These are phyloP conservation scores for Rhabdophis nuchalis DNA, from an alignment of 2,797 vertebrate species.

Conservation along the genomic window DNA sequence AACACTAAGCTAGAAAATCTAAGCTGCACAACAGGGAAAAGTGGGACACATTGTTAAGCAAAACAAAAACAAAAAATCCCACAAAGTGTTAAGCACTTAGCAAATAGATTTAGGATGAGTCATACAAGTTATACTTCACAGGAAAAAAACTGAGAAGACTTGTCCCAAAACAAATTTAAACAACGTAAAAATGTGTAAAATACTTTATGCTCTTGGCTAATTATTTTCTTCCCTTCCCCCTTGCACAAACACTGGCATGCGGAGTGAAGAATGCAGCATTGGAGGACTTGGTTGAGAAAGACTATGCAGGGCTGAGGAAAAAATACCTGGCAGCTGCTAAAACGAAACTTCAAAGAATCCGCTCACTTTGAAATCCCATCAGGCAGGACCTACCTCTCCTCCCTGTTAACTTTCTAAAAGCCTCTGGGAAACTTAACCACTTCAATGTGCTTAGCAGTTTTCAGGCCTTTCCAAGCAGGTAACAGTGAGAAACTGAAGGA, in stretches of 20 bases:
- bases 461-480: slow-evolving; percentile 51
- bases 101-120: slow-evolving; percentile 17
- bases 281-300: slow-evolving; percentile 47
- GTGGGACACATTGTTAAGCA: background rate
- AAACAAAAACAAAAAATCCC: background rate
- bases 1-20: background rate
- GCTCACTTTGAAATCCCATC: slow-evolving; percentile 85
- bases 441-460: slow-evolving; percentile 87
- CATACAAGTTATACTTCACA: slow-evolving; percentile 26
- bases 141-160: background rate
- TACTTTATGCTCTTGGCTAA: slow-evolving; percentile 6
- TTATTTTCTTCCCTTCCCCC: slow-evolving; percentile 33
- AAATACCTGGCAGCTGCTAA: slow-evolving; percentile 87
- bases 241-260: slow-evolving; percentile 31
- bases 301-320: slow-evolving; percentile 78
- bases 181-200: slow-evolving; percentile 26
- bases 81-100: background rate
- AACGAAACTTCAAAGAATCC: slow-evolving; percentile 86
- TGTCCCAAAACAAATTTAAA: slow-evolving; percentile 34
- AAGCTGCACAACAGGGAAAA: background rate
- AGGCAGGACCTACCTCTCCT: slow-evolving; percentile 71
- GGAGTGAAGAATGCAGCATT: slow-evolving; percentile 44
- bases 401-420: slow-evolving; percentile 83
- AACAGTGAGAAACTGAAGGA: slow-evolving; percentile 39
- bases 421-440: slow-evolving; percentile 78